phyloP scores from a whole-genome alignment of 2,797 vertebrate species.

The Crax fasciolata region DNA sequence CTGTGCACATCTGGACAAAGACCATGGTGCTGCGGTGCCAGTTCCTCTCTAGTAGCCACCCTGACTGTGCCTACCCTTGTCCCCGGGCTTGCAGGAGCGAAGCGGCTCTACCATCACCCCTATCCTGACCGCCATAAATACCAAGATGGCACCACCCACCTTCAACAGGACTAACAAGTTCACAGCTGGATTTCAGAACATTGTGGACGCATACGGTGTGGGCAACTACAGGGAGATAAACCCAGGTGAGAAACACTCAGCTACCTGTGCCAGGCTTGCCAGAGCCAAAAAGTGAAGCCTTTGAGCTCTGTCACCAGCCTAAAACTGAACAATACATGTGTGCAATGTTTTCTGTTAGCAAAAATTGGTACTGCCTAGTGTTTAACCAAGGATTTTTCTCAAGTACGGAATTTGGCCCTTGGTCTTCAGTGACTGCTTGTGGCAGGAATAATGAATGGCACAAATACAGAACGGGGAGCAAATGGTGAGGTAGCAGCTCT shows the following conservation, averaged over 20 bases:
- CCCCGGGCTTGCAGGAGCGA: slow-evolving; percentile 74
- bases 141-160: slow-evolving; percentile 84
- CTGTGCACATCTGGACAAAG: neutral
- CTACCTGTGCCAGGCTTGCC: neutral
- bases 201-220: slow-evolving; percentile 85
- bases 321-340: neutral
- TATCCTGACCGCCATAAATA: slow-evolving; percentile 82
- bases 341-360: neutral
- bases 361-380: neutral
- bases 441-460: neutral
- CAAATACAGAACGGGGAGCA: neutral
- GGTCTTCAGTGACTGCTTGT: neutral
- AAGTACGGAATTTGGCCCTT: neutral
- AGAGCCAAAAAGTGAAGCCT: neutral
- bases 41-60: neutral
- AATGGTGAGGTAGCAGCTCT: neutral
- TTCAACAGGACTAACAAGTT: slow-evolving; percentile 89
- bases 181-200: slow-evolving; percentile 88
- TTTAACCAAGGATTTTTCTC: neutral
- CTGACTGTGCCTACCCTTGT: neutral
- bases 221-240: slow-evolving; percentile 87
- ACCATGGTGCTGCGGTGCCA: accelerated
- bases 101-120: slow-evolving; percentile 85
- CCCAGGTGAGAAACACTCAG: slow-evolving; percentile 77
- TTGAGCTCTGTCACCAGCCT: neutral